Base-by-base conservation (phyloP, 2,888 invertebrate species). In the Xestia ashworthii region DNA sequence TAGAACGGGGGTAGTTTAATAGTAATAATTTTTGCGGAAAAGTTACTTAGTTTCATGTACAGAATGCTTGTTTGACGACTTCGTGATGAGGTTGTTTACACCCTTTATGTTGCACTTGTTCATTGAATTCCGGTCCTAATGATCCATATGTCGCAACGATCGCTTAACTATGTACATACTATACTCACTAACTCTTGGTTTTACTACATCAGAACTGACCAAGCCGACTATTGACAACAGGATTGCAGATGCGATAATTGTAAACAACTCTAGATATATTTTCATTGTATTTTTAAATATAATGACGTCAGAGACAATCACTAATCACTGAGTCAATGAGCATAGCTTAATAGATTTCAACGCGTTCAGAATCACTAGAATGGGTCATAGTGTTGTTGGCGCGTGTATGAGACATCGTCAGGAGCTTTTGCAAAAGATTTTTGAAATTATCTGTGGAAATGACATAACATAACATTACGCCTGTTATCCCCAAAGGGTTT, bases 271-370 rank as follows among this genome's bases (percentile, higher is more conserved):
- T 46, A 25, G 19, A 11, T 16, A 67, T 70, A 84, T 74, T 70
- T 41, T 55, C 11, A 5, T 46, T 68, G 46, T 19, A 38, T 41
- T 12, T 38, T 25, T 65, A 16, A 44, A 48, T 22, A 12, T 5
- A 19, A 50, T 0, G 12, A 25, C n/a, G 1, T 9, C 25, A 50
- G 14, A n/a, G 66, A 65, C 53, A 67, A n/a, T n/a, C 0, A 22
- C 22, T 76, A 60, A n/a, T n/a, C 0, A 22, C 22, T 76, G 60
- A 32, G 32, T 48, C 58, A 71, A 38, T 8, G 65, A n/a, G 22
- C 85, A 32, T 70, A 14, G 81, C 64, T 46, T 6, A 84, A 3
- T 80, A 44, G 82, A 82, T 55, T 0, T 53, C 22, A 53, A 53
- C 3, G 53, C 4, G 9, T 53, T 9, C 3, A 3, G 9, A 53